Evolutionary conservation across 1,140 invertebrate genomes (phyloP).

Genomic region (Drosophila subobscura): DNA sequence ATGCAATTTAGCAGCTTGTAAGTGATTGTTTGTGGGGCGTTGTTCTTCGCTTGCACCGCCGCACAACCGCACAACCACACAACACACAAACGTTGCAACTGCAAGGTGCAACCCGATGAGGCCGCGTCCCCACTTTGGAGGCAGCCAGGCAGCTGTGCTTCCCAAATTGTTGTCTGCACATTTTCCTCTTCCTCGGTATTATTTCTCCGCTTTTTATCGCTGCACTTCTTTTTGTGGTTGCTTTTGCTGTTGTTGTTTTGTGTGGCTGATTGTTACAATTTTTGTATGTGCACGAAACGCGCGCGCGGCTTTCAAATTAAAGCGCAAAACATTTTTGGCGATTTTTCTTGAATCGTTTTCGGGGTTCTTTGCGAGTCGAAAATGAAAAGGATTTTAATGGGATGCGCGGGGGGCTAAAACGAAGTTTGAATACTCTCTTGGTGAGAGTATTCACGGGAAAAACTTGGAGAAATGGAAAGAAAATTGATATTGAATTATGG

Average conservation of each 20-base stretch:
- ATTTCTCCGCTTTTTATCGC: slow-evolving; percentile 46
- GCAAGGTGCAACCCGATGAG: slow-evolving; percentile 65
- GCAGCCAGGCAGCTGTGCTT: slow-evolving; percentile 62
- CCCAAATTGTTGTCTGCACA: slow-evolving; percentile 73
- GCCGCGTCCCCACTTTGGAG: slow-evolving; percentile 25
- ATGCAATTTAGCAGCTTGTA: slow-evolving; percentile 82
- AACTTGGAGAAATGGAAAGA: too few relatives aligned
- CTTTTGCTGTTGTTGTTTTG: slow-evolving; percentile 18
- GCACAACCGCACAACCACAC: slow-evolving; percentile 10
- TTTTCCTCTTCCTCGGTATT: slow-evolving; percentile 45
- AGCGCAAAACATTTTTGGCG: slow-evolving; percentile 48
- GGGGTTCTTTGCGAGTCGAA: not conserved
- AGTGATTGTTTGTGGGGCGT: slow-evolving; percentile 82
- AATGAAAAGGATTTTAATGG: slow-evolving; percentile 7
- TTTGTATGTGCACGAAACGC: slow-evolving; percentile 65
- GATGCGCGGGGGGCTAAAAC: not conserved
- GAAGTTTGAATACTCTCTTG: not conserved
- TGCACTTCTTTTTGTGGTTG: slow-evolving; percentile 51
- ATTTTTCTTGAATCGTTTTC: slow-evolving; percentile 23
- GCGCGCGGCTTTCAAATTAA: slow-evolving; percentile 53
- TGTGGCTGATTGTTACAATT: slow-evolving; percentile 79
- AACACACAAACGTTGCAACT: slow-evolving; percentile 34
- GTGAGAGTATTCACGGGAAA: too few relatives aligned
- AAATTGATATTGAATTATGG: too few relatives aligned
- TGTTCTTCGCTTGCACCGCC: slow-evolving; percentile 41